phyloP scores from a whole-genome alignment of 2,888 invertebrate species.

The Amorpha juglandis region DNA sequence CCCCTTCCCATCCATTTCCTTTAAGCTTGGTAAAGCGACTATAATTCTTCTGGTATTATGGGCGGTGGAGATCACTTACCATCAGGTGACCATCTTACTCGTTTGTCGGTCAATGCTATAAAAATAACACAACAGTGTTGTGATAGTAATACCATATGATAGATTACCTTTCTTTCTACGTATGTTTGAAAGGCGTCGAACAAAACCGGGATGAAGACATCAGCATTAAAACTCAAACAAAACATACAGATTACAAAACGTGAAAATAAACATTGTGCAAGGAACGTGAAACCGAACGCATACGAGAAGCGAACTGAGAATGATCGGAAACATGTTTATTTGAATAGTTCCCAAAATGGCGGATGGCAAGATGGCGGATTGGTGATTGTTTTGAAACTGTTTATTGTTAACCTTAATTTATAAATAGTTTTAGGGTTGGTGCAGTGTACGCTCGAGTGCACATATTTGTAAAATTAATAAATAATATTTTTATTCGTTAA shows the following conservation, averaged over 20 bases:
- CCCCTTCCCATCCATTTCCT: no score
- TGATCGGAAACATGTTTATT: constrained; percentile 13
- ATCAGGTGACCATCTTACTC: no score
- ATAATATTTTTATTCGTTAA: no score
- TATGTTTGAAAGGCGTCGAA: neutral
- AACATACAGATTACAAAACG: neutral
- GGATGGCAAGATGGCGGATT: constrained; percentile 10
- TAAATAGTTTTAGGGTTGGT: constrained; percentile 5
- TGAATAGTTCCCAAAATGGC: constrained; percentile 14
- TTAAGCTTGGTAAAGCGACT: no score
- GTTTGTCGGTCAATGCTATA: no score
- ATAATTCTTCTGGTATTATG: no score
- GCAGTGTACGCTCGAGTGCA: constrained; percentile 1
- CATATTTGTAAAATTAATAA: neutral
- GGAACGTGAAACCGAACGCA: constrained; percentile 9
- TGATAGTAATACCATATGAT: neutral
- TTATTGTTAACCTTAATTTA: constrained; percentile 1
- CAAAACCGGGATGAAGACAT: constrained; percentile 7
- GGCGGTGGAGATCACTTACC: no score
- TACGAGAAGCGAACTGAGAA: neutral
- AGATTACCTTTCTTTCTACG: neutral
- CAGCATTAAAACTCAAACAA: neutral
- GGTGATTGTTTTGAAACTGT: constrained; percentile 9
- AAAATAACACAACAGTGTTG: no score
- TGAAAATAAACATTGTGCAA: constrained; percentile 6